Percentiles rank a stretch among this genome's conserved stretches.
Evolutionary conservation across 1,140 invertebrate genomes (phyloP).

Genomic region (Lysiphlebus fabarum): DNA sequence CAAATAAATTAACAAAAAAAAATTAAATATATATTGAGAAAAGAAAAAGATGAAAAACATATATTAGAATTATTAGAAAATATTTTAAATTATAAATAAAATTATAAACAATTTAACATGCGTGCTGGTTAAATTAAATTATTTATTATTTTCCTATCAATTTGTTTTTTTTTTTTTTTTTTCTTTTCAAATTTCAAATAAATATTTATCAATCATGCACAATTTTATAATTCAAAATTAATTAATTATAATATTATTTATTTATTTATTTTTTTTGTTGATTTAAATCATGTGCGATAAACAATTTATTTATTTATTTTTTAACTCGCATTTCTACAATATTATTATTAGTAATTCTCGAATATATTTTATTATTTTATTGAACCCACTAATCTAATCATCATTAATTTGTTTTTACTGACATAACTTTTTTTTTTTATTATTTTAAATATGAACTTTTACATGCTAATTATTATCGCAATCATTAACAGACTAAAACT

Average conservation of each 20-base stretch:
- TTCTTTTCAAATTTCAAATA: neutral
- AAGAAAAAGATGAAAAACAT: neutral
- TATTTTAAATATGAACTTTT: slow-evolving; percentile 36
- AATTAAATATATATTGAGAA: neutral
- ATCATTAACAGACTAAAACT: slow-evolving; percentile 45
- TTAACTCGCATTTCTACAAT: no score
- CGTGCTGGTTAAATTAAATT: slow-evolving; percentile 40
- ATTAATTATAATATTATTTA: no score
- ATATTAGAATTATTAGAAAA: no score
- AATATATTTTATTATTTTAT: neutral
- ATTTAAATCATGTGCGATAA: no score
- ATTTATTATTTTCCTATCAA: slow-evolving; percentile 38
- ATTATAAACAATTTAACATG: neutral
- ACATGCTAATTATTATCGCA: slow-evolving; percentile 54
- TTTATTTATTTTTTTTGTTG: no score
- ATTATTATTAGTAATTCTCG: neutral
- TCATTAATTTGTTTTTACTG: slow-evolving; percentile 14
- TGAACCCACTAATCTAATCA: neutral
- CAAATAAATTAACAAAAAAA: slow-evolving; percentile 27
- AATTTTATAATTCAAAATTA: neutral
- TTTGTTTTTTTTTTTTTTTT: slow-evolving; percentile 29
- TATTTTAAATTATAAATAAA: no score
- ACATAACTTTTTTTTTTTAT: neutral
- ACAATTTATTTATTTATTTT: no score
- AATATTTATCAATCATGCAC: neutral